Conservation (phyloP, 2,888 invertebrate genomes). For the Abrostola triplasia region DNA sequence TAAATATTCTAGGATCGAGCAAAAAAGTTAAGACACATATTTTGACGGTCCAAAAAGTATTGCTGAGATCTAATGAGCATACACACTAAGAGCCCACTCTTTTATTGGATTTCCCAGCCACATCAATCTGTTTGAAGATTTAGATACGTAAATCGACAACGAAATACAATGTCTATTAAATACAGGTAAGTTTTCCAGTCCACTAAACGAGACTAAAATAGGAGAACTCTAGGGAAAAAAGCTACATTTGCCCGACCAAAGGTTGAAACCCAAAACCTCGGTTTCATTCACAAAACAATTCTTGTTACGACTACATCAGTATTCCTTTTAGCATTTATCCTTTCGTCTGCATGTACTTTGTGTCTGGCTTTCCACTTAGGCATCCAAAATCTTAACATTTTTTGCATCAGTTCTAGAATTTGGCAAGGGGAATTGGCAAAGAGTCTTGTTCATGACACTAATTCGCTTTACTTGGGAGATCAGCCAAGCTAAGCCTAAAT, state of each 20-base stretch:
- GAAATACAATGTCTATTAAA: background rate
- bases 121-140: background rate
- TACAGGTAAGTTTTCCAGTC: background rate
- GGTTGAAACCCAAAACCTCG: conserved; percentile 1
- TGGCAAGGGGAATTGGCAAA: conserved; percentile 41
- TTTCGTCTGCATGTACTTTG: conserved; percentile 12
- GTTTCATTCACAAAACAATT: background rate
- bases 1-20: too few species aligned
- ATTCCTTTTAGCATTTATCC: conserved; percentile 4
- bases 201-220: background rate
- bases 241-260: background rate
- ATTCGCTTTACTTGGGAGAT: conserved; percentile 10
- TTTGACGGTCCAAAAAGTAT: too few species aligned
- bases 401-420: conserved; percentile 31
- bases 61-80: too few species aligned
- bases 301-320: conserved; percentile 12
- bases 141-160: background rate
- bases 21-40: too few species aligned
- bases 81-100: too few species aligned
- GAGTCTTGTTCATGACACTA: conserved; percentile 12
- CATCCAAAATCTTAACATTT: conserved; percentile 23
- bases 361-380: conserved; percentile 10
- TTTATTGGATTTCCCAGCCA: background rate
- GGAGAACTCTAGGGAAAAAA: background rate
- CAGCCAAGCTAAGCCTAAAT: conserved; percentile 15